A percentile compares a stretch with the other conserved stretches of the same genome.
Conservation (phyloP, 2,888 invertebrate species). For the Scaptomyza polygonia region DNA sequence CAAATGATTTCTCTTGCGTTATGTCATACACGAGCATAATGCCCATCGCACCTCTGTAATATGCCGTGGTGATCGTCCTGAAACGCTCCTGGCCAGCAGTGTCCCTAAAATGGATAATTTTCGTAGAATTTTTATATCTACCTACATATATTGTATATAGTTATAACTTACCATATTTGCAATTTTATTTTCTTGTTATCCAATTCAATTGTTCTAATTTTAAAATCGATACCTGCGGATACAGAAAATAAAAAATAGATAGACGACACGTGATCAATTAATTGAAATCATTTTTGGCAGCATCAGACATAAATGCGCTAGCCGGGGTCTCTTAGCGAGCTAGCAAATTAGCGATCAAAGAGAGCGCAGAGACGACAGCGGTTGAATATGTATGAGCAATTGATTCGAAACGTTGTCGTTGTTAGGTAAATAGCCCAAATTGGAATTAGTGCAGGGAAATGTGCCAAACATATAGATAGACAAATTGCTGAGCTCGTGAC, state of each 20-base stretch:
- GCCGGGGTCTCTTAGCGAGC: neutral
- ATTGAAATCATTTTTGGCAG: constrained; percentile 49
- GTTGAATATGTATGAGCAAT: constrained; percentile 54
- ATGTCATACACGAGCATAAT: constrained; percentile 99
- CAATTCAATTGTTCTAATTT: constrained; percentile 98
- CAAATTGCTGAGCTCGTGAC: constrained; percentile 54
- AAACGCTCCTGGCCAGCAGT: constrained; percentile 99
- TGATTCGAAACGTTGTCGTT: constrained; percentile 55
- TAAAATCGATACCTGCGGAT: constrained; percentile 97
- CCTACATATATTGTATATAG: neutral
- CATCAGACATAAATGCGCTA: constrained; percentile 14
- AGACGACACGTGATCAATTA: constrained; percentile 50
- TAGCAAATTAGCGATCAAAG: constrained; percentile 10
- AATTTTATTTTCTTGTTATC: constrained; percentile 99
- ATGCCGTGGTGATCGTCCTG: constrained; percentile 99
- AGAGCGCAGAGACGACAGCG: constrained; percentile 27
- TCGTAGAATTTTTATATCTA: neutral
- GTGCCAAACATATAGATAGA: constrained; percentile 73
- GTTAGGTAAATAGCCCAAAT: constrained; percentile 72
- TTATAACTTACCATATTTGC: constrained; percentile 95
- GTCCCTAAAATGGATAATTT: constrained; percentile 88
- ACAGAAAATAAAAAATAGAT: constrained; percentile 60
- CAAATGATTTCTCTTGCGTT: constrained; percentile 99
- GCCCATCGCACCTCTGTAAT: constrained; percentile 99
- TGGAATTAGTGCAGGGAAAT: constrained; percentile 67